These are phyloP conservation scores for Drosophila nigromelanica DNA, from an alignment of 1,140 invertebrate genomes.

Conservation along the genomic window DNA sequence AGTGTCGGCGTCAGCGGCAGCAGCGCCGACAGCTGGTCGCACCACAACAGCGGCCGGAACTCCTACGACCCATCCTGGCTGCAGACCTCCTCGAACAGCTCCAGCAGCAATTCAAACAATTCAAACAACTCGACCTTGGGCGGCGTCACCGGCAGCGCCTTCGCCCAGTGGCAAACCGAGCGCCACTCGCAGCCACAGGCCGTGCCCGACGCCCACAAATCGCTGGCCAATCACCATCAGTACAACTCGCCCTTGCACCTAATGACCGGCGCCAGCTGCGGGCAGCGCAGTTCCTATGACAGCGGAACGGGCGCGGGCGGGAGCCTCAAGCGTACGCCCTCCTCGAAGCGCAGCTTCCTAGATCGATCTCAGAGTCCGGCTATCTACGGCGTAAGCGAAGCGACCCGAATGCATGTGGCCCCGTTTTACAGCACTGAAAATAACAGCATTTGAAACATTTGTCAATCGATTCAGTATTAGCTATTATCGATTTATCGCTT, in stretches of 20 bases:
- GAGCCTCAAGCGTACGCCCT: constrained; percentile 78
- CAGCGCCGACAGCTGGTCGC: constrained; percentile 70
- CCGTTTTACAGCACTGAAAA: constrained; percentile 14
- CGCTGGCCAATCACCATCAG: constrained; percentile 68
- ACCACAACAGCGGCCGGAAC: constrained; percentile 37
- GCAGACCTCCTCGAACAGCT: constrained; percentile 67
- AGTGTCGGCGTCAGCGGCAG: constrained; percentile 49
- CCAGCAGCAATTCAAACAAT: constrained; percentile 73
- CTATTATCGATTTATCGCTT: background rate
- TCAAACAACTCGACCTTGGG: constrained; percentile 52
- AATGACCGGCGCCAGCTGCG: constrained; percentile 14
- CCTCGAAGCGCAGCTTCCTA: constrained; percentile 73
- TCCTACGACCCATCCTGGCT: constrained; percentile 49
- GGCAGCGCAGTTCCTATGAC: constrained; percentile 61
- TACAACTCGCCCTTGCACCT: constrained; percentile 73
- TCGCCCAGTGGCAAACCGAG: constrained; percentile 69
- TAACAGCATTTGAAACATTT: background rate
- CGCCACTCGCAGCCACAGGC: constrained; percentile 77
- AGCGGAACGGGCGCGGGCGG: constrained; percentile 49
- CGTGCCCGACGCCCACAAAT: constrained; percentile 75
- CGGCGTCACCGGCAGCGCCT: constrained; percentile 68
- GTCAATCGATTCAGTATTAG: background rate
- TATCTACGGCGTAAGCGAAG: constrained; percentile 73
- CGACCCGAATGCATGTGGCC: constrained; percentile 1
- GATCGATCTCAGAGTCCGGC: constrained; percentile 82